Evolutionary conservation across 2,888 invertebrate genomes (phyloP), one percentile per base, ranked within the genome.

Genomic region (Adineta ricciae): DNA sequence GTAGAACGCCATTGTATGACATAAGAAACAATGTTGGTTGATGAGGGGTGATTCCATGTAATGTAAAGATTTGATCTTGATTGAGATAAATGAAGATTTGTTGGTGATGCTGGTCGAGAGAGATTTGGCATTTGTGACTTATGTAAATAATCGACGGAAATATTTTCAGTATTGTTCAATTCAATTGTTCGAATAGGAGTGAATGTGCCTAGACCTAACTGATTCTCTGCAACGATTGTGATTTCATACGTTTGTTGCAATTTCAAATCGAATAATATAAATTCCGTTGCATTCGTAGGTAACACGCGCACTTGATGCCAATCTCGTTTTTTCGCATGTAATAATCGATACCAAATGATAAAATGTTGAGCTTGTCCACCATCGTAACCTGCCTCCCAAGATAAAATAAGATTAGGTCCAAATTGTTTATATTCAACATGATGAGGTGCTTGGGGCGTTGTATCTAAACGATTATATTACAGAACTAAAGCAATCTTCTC

Each of bases 251-350:
- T n/a, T 41, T 41, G 8, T 14, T 78, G 4, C n/a, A 78, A 41
- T 41, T 78, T 78, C n/a, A 78, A 78, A 78, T 78, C 78, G 41
- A 78, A 41, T 41, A 78, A n/a, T 41, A 11, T n/a, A 41, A 78
- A 78, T 41, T 78, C 41, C 7, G 24, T 41, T 19, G 14, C n/a
- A 41, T 78, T 78, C 9, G 38, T 41, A n/a, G 78, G 78, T 41
- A 78, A 41, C 4, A 78, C 78, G 41, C 78, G 78, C 9, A 41
- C 41, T 78, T 78, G 78, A 41, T 78, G 21, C 78, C 78, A 78
- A 41, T 24, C 36, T 2, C 38, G 78, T 41, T 38, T 78, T 24
- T n/a, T 78, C n/a, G 7, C 8, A 41, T 38, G 41, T 41, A 78
- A n/a, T 11, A 41, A 41, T n/a, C 78, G 38, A 38, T 78, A 32